phyloP scores from a whole-genome alignment of 2,797 vertebrate species.

The Gallinago solitaria region DNA sequence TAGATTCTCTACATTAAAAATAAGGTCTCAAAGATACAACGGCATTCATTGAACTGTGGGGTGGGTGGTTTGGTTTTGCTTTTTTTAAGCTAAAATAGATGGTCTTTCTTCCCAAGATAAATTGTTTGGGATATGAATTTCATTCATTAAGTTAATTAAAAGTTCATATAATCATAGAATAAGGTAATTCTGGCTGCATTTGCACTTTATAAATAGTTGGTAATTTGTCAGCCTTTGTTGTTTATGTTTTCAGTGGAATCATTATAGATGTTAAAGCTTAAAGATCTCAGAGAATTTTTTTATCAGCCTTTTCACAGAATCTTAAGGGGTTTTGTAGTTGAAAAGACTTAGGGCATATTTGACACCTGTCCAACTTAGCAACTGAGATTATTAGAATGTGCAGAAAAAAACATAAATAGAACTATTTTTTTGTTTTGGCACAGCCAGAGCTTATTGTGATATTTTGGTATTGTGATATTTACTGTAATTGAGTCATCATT shows the following conservation, averaged over 20 bases:
- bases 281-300: not conserved
- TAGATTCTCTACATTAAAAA: not conserved
- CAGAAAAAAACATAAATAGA: not conserved
- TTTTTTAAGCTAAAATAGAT: not conserved
- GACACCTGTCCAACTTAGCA: not conserved
- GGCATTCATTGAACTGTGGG: not conserved
- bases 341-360: not conserved
- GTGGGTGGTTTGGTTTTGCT: not conserved
- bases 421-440: not conserved
- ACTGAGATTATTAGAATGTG: not conserved
- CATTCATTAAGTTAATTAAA: slow-evolving; percentile 11
- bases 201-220: not conserved
- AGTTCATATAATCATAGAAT: not conserved
- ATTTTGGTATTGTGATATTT: no score
- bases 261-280: not conserved
- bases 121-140: not conserved
- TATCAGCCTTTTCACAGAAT: not conserved
- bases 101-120: not conserved
- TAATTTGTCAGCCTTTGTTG: not conserved
- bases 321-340: not conserved
- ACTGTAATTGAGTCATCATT: not conserved
- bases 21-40: not conserved
- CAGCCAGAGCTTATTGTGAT: not conserved
- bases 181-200: not conserved
- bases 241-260: not conserved